Conservation (phyloP, 2,888 invertebrate species). For the Ectemnius lituratus region DNA sequence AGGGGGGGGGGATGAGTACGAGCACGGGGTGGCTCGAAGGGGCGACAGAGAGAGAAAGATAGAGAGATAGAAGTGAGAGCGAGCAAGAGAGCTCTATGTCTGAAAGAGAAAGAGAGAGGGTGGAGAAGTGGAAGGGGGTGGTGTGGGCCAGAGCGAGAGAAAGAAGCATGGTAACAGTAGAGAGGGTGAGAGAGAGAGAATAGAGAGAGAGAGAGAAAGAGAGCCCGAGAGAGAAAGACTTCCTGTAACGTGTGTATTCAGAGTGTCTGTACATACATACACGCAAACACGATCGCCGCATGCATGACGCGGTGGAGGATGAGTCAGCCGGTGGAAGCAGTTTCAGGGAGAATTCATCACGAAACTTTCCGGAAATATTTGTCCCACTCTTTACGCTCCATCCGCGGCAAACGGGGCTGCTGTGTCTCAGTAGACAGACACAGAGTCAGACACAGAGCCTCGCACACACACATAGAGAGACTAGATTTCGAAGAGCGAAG, state of each 20-base stretch:
- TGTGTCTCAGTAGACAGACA: too few species aligned
- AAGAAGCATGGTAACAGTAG: too few species aligned
- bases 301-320: conserved; percentile 61
- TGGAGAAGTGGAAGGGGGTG: too few species aligned
- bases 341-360: conserved; percentile 55
- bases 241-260: conserved; percentile 48
- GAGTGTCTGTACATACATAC: conserved; percentile 15
- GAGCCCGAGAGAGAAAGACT: conserved; percentile 33
- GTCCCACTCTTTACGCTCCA: conserved; percentile 18
- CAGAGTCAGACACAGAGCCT: too few species aligned
- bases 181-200: conserved; percentile 23
- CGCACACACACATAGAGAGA: too few species aligned
- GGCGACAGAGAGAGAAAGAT: conserved; percentile 36
- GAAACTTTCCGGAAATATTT: conserved; percentile 59
- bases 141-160: too few species aligned
- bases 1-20: conserved; percentile 17
- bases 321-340: conserved; percentile 62
- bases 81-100: conserved; percentile 19
- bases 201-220: conserved; percentile 24
- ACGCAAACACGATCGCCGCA: conserved; percentile 38
- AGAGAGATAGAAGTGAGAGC: conserved; percentile 24
- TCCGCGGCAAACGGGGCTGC: too few species aligned
- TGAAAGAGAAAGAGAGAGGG: neutral
- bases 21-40: conserved; percentile 15
- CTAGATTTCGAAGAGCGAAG: too few species aligned